These are phyloP conservation scores for Poecile atricapillus DNA, from an alignment of 2,113 vertebrate genomes.

Conservation along the genomic window DNA sequence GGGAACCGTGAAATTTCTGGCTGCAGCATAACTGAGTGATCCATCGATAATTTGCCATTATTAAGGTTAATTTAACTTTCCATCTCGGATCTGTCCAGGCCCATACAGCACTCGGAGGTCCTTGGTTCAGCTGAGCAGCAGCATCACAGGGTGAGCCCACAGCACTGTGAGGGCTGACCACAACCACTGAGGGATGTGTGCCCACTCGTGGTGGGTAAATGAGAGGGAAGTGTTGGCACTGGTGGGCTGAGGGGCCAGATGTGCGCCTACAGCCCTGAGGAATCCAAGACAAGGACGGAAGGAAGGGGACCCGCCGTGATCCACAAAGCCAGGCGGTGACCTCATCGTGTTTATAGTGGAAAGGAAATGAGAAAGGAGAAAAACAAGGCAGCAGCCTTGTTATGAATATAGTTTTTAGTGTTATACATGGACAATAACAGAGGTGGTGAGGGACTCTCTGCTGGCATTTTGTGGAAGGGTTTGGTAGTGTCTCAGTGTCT, in stretches of 20 bases:
- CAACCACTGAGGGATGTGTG: background rate
- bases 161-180: background rate
- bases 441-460: background rate
- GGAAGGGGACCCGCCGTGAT: background rate
- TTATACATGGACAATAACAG: background rate
- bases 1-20: constrained; percentile 24
- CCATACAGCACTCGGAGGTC: background rate
- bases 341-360: background rate
- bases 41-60: background rate
- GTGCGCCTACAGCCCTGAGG: background rate
- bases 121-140: background rate
- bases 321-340: constrained; percentile 47
- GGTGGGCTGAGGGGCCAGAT: background rate
- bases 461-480: background rate
- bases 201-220: background rate
- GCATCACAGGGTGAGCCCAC: background rate
- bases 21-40: background rate
- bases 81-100: background rate
- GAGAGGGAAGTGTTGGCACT: background rate
- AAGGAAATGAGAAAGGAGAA: background rate
- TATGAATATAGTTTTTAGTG: background rate
- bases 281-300: background rate
- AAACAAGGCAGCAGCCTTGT: background rate
- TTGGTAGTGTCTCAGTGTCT: background rate
- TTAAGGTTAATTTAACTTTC: background rate